phyloP scores from a whole-genome alignment of 64 coral and sea anemone species.

The Orbicella faveolata region DNA sequence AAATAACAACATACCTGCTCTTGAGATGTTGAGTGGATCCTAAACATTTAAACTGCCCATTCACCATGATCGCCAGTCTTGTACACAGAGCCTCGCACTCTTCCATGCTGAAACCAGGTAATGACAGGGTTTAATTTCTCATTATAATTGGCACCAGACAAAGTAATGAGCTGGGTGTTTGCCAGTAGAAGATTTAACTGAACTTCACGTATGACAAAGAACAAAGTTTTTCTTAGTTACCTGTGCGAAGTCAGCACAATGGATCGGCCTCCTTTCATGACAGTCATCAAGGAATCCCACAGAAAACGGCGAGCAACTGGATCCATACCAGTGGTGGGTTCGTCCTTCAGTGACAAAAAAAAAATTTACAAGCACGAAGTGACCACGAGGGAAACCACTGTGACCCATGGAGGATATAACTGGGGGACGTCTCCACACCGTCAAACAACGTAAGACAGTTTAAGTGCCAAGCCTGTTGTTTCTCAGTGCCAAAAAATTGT shows the following conservation, averaged over 20 bases:
- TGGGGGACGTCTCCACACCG: no score
- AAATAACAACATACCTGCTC: constrained; percentile 68
- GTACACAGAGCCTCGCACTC: constrained; percentile 97
- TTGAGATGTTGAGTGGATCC: constrained; percentile 93
- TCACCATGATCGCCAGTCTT: constrained; percentile 96
- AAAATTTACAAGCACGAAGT: no score
- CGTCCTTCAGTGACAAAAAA: constrained; percentile 42
- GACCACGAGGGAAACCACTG: no score
- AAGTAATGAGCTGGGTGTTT: no score
- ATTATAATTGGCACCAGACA: no score
- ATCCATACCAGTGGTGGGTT: constrained; percentile 88
- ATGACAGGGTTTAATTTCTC: no score
- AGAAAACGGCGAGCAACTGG: constrained; percentile 88
- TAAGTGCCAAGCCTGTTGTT: no score
- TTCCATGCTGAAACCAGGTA: constrained; percentile 81
- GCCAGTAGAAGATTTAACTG: no score
- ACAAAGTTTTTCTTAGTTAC: constrained; percentile 10
- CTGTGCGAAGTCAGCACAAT: constrained; percentile 98
- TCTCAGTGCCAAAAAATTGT: no score
- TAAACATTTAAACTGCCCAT: constrained; percentile 96
- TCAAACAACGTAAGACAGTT: no score
- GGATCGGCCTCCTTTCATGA: constrained; percentile 94
- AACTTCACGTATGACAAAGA: no score
- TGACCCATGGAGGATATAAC: no score
- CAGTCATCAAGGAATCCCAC: constrained; percentile 84